Conservation (phyloP, 2,888 invertebrate species). For the Tethea ocularis region DNA sequence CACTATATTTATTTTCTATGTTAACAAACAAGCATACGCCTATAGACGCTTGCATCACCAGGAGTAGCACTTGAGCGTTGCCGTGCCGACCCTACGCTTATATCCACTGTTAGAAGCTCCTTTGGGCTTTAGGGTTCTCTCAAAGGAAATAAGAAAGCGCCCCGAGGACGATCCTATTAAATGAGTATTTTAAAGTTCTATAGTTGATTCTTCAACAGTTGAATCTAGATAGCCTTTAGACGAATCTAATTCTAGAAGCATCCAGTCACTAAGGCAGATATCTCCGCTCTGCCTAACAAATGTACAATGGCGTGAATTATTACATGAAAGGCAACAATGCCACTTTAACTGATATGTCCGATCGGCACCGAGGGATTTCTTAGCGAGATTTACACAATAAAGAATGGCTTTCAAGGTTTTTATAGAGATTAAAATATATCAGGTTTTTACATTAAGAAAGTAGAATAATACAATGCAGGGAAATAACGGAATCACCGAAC, state of each 20-base stretch:
- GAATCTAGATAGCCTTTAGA: background rate
- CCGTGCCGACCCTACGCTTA: too few species aligned
- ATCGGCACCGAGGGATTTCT: background rate
- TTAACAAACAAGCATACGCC: too few species aligned
- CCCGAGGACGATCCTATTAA: too few species aligned
- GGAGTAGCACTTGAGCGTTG: too few species aligned
- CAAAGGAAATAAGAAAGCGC: too few species aligned
- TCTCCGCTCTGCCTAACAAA: background rate
- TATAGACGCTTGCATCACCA: too few species aligned
- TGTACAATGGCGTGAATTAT: slow-evolving; percentile 5
- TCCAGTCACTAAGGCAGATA: background rate
- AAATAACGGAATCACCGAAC: background rate
- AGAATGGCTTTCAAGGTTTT: background rate
- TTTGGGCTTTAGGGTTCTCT: too few species aligned
- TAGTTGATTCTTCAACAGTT: too few species aligned
- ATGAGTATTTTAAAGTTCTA: too few species aligned
- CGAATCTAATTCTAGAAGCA: background rate
- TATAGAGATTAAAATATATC: background rate
- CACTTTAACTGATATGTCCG: slow-evolving; percentile 1
- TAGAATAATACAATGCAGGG: background rate
- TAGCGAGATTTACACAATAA: background rate
- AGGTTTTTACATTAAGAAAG: background rate
- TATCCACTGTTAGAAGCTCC: too few species aligned
- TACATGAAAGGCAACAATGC: background rate
- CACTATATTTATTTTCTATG: too few species aligned